Conservation (phyloP, 2,888 invertebrate genomes). For the Phortica magna region DNA sequence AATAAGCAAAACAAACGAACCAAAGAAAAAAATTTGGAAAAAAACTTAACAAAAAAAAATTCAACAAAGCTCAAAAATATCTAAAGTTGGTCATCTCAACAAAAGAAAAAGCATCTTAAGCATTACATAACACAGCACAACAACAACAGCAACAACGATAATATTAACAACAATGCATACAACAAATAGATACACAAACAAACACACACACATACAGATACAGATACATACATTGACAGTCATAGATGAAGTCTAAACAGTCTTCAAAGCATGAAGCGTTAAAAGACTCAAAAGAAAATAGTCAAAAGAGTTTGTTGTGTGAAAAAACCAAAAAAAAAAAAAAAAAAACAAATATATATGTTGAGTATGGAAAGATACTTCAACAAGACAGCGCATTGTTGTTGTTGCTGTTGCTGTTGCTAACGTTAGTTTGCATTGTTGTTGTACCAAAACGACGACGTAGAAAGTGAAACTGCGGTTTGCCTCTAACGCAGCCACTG, state of each 20-base stretch:
- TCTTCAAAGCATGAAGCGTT: slow-evolving; percentile 41
- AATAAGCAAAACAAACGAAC: slow-evolving; percentile 71
- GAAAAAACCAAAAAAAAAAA: slow-evolving; percentile 37
- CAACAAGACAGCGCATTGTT: slow-evolving; percentile 34
- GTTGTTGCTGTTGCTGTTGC: slow-evolving; percentile 34
- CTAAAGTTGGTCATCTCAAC: slow-evolving; percentile 70
- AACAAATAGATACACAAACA: slow-evolving; percentile 59
- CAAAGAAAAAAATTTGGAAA: background rate
- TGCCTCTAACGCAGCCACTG: slow-evolving; percentile 34
- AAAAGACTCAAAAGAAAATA: slow-evolving; percentile 65
- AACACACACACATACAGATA: slow-evolving; percentile 59
- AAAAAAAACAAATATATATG: slow-evolving; percentile 15
- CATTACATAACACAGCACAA: slow-evolving; percentile 35
- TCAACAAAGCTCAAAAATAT: slow-evolving; percentile 52
- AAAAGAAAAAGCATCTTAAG: slow-evolving; percentile 71
- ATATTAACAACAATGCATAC: slow-evolving; percentile 44
- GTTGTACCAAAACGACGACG: slow-evolving; percentile 62
- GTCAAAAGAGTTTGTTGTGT: slow-evolving; percentile 62
- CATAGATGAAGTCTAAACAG: slow-evolving; percentile 29
- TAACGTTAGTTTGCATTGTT: slow-evolving; percentile 48
- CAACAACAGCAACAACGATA: slow-evolving; percentile 44
- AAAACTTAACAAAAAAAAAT: background rate
- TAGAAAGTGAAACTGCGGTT: slow-evolving; percentile 67
- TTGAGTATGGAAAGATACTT: slow-evolving; percentile 53
- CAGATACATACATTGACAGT: slow-evolving; percentile 12